Evolutionary conservation across 2,888 invertebrate species (phyloP), one percentile per base, ranked within the genome.

Genomic region (Quadroppia sp.): DNA sequence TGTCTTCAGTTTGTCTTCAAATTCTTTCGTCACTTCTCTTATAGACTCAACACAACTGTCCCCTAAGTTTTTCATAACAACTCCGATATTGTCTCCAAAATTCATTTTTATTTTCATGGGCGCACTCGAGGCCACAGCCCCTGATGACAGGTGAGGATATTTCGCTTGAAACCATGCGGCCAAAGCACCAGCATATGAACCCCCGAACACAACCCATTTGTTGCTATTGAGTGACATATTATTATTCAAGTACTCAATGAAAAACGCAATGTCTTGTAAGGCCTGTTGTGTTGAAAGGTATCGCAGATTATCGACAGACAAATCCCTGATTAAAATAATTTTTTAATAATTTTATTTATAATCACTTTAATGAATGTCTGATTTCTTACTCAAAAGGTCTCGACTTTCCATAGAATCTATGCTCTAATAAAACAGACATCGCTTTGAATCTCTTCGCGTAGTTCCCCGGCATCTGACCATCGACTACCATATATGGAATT

Each of bases 201-300:
- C 97, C 17, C 97, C 97, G 82, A 97, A 96, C 0, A 89, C 89
- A 77, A 97, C 89, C 93, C 94, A 95, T 82, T 90, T 91, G 25
- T 85, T 85, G 17, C 85, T 82, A 0, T 82, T 81, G 25, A 92
- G 82, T 50, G 87, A 85, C 79, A 87, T 87, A 77, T 86, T 81
- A 1, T 82, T 80, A 78, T 89, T 90, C 87, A 92, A 92, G 32
- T 85, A 85, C 71, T 83, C 82, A 30, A 94, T 90, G 80, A 97
- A 97, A 78, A 86, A 85, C 0, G 94, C 94, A 74, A 94, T 84
- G 83, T 97, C 97, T 0, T 91, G 92, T 53, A 86, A 79, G 15
- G 86, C 86, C 79, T 86, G 86, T 72, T 84, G 82, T 76, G 85
- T 85, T 76, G 77, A 90, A 59, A 97, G 83, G 80, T 89, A 94